Evolutionary conservation across 2,888 invertebrate species (phyloP), one percentile per base, ranked within the genome.

Genomic region (Litoditis marina): DNA sequence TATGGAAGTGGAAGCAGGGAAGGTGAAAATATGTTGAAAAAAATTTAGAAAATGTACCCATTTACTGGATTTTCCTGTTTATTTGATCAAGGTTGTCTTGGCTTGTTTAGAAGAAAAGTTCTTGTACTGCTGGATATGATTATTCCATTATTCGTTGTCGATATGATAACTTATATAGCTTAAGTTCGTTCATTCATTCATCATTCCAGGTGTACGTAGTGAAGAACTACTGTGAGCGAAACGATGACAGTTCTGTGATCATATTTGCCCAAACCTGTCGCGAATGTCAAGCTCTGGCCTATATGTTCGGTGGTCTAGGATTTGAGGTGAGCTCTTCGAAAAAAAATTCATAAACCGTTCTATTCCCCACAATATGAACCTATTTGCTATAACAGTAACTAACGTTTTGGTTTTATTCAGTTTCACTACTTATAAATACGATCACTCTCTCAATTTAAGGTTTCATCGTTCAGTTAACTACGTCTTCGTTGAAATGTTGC

Each of bases 251-350:
- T 1, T 93, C 92, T 57, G 88, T 95, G 46, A 91, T 98, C 83
- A 90, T 98, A 44, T 98, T 98, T 83, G 92, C 93, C 1, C 91
- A 92, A 78, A 95, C 94, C 22, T 96, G 96, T 51, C 64, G 77
- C 6, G 83, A 82, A 64, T 80, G 80, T 53, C 79, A 83, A 42
- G 81, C 81, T 1, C 56, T 82, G 11, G 71, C 77, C 8, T 62
- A 76, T 46, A 81, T 83, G 81, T 81, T 83, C 65, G 72, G 69
- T 25, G 74, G 69, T 39, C 69, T 82, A 2, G 80, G 82, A 13
- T 82, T 82, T 49, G 65, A 77, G 30, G 79, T 79, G 25, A 57
- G 63, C 39, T 52, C 67, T 36, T 61, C 52, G 47, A 31, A 30
- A 59, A 51, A 13, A 55, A 58, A 47, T 53, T n/a, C 59, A 71